Evolutionary conservation across 2,888 invertebrate genomes (phyloP), one percentile per base, ranked within the genome.

Genomic region (Aleiodes testaceus): DNA sequence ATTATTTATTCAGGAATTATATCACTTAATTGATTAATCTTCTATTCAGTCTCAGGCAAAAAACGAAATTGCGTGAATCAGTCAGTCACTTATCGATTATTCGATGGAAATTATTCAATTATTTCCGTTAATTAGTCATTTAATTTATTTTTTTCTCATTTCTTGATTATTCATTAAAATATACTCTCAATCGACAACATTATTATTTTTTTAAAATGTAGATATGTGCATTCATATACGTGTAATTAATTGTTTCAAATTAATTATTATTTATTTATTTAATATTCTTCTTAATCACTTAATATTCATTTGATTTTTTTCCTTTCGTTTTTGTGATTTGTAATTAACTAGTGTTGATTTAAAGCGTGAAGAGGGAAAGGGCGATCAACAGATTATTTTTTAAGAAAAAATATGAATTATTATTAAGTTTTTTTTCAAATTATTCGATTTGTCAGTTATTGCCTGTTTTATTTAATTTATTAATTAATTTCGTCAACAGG

Each of bases 121-220:
- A 59, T 67, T 59, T 69, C 18, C 16, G 20, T 49, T 69, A 45
- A 50, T 59, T 18, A 68, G 5, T n/a, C n/a, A 55, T 26, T 26
- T 42, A 20, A 45, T 22, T 50, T 65, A 30, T 66, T 45, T 55
- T 49, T 55, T 44, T 30, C 63, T 11, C 66, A 20, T 55, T 55
- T 44, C 22, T 65, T 11, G 11, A 22, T 26, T 65, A 77, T 77
- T 79, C 75, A 78, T 68, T 79, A 83, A 82, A 82, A 83, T 82
- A 83, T 83, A 83, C 81, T 82, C 79, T 82, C 78, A 82, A 73
- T 81, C 77, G 59, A 59, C 42, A 70, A 70, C 70, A 66, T 67
- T 36, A 50, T 20, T 70, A 12, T 42, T 49, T 45, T 26, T 26
- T n/a, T n/a, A n/a, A 26, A 47, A 45, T 45, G 45, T 52, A 71